Evolutionary conservation across 1,140 invertebrate genomes (phyloP).

Genomic region (Halictus rubicundus): DNA sequence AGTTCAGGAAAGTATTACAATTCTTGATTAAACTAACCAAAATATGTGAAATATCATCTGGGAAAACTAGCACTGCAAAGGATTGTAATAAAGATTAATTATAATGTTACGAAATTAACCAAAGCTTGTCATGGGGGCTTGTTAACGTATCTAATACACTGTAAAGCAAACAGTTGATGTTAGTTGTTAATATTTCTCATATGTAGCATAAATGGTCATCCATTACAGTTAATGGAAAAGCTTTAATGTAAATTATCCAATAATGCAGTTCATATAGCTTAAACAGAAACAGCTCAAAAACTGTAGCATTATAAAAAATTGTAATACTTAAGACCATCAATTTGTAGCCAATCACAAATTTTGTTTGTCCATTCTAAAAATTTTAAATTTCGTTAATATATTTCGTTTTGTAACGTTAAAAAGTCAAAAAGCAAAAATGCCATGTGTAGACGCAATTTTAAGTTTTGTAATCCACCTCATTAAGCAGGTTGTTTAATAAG

Average conservation of each 20-base stretch:
- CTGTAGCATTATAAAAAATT: constrained; percentile 43
- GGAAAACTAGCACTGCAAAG: constrained; percentile 55
- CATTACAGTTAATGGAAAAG: constrained; percentile 76
- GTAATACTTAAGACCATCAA: constrained; percentile 11
- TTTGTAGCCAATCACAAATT: constrained; percentile 8
- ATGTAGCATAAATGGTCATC: constrained; percentile 77
- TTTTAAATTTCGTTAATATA: constrained; percentile 8
- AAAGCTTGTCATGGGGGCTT: constrained; percentile 67
- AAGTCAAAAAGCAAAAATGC: constrained; percentile 6
- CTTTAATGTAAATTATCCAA: constrained; percentile 70
- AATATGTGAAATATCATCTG: constrained; percentile 46
- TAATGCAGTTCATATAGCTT: constrained; percentile 65
- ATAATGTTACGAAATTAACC: constrained; percentile 63
- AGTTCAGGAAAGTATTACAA: constrained; percentile 32
- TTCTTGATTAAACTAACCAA: constrained; percentile 17
- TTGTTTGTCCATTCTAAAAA: constrained; percentile 21
- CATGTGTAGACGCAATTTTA: constrained; percentile 1
- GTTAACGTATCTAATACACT: constrained; percentile 68
- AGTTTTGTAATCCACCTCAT: constrained; percentile 24
- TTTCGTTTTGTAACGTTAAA: constrained; percentile 7
- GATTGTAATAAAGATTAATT: constrained; percentile 53
- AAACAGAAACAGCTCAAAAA: constrained; percentile 58
- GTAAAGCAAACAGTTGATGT: constrained; percentile 75
- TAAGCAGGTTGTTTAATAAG: constrained; percentile 7
- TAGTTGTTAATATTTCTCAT: constrained; percentile 77